These are phyloP conservation scores for Pomacea maculata DNA, from an alignment of 1,140 invertebrate genomes.

Conservation along the genomic window DNA sequence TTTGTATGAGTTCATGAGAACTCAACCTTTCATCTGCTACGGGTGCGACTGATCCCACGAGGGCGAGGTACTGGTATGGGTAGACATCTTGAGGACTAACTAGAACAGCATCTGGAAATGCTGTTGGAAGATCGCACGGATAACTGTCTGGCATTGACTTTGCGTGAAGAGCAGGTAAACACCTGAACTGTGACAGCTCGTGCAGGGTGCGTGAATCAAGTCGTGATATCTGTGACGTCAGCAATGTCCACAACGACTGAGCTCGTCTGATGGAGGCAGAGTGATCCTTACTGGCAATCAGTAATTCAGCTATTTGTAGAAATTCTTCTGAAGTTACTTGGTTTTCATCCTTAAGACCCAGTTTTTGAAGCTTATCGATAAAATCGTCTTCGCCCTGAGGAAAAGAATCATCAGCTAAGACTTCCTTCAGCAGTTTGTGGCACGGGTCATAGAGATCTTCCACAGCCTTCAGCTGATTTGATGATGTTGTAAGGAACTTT, in stretches of 20 bases:
- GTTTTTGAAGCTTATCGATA: not conserved
- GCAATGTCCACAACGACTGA: constrained; percentile 7
- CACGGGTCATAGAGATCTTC: constrained; percentile 27
- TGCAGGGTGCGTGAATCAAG: not conserved
- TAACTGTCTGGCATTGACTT: not conserved
- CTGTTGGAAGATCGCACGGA: not conserved
- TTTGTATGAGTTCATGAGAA: not conserved
- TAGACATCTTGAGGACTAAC: constrained; percentile 1
- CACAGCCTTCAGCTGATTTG: not conserved
- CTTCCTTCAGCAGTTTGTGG: constrained; percentile 1
- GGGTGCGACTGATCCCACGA: constrained; percentile 1
- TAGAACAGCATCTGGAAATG: not conserved
- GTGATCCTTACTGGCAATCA: not conserved
- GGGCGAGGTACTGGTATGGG: not conserved
- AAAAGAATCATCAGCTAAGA: constrained; percentile 1
- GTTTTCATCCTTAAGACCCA: constrained; percentile 15
- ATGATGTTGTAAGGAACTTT: constrained; percentile 15
- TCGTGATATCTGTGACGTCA: not conserved
- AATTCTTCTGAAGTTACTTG: constrained; percentile 22
- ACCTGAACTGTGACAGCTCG: not conserved
- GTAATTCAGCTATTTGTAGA: constrained; percentile 6
- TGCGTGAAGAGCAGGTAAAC: constrained; percentile 13
- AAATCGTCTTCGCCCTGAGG: too few species aligned
- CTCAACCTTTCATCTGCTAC: not conserved
- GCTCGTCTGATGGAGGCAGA: constrained; percentile 3